Base-by-base conservation (phyloP, 2,888 invertebrate genomes). In the Drosophila anomalata region DNA sequence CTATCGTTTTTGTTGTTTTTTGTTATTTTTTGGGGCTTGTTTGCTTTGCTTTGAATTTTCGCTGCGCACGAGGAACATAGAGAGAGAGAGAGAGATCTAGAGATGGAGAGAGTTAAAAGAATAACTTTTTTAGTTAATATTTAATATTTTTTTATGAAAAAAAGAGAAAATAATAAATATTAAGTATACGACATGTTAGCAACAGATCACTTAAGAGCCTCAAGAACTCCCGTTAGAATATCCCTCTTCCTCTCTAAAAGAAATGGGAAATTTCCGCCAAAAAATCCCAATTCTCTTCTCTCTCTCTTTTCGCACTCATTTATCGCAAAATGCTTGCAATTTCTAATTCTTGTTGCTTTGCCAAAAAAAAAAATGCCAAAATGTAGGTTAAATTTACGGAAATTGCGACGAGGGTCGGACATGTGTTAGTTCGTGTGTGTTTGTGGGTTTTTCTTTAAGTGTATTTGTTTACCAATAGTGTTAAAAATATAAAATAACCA, bases 351-450 rank as follows among this genome's bases (percentile, higher is more conserved):
- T 58, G 65, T 53, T 78, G 71, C 63, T 17, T 69, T 55, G 70
- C 68, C 70, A 68, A 76, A 58, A 72, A 57, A 57, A 60, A 70
- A 62, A 70, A 62, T 62, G 17, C 17, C 75, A 55, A 85, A 84
- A 84, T 79, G 84, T 84, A 84, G 84, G 84, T 84, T 84, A 84
- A 84, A 87, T 80, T 82, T 84, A 74, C 84, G 84, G 84, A 84
- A 84, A 84, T 87, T 78, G 81, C 81, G 78, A 14, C 69, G 77
- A 78, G 69, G 72, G 77, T 22, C 22, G 44, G 5, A 46, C 24
- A 52, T 24, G 44, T 7, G 31, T 29, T 7, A 4, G 14, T 9
- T 12, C 46, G 42, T 20, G 14, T 26, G 12, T 26, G 14, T 48
- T n/a, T 17, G 11, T 39, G 26, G 56, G 7, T 44, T 44, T 29